Evolutionary conservation across 1,140 invertebrate species (phyloP).

Genomic region (Cydia pomonella): DNA sequence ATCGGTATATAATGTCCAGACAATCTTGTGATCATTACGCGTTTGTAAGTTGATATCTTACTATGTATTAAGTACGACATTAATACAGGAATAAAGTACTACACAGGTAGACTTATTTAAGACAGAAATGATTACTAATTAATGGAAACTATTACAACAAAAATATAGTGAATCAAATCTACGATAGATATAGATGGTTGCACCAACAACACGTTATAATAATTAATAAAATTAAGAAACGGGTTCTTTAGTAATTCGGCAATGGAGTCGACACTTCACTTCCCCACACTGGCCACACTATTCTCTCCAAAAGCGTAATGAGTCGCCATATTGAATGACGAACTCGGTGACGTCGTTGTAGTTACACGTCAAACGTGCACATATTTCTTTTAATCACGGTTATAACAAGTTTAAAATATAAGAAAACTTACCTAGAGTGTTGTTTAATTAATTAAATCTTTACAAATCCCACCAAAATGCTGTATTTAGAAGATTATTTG

Average conservation of each 20-base stretch:
- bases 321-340: conserved; percentile 24
- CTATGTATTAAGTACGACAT: too few species aligned
- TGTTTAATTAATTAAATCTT: conserved; percentile 37
- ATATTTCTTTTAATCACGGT: conserved; percentile 34
- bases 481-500: conserved; percentile 97
- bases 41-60: too few species aligned
- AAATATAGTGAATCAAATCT: too few species aligned
- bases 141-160: too few species aligned
- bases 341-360: conserved; percentile 40
- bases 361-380: conserved; percentile 44
- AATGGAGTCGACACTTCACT: not conserved
- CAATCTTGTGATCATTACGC: too few species aligned
- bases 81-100: too few species aligned
- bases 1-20: too few species aligned
- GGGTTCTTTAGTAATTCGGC: not conserved
- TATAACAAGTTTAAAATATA: conserved; percentile 6
- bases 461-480: conserved; percentile 83
- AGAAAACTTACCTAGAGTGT: conserved; percentile 23
- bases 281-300: conserved; percentile 12
- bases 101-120: too few species aligned
- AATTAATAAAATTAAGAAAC: not conserved
- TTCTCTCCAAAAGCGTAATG: not conserved
- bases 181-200: not conserved
- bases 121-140: too few species aligned
- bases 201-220: not conserved